Evolutionary conservation across 2,113 vertebrate species (phyloP), one percentile per base, ranked within the genome.

Genomic region (Cricetomys ansorgei): DNA sequence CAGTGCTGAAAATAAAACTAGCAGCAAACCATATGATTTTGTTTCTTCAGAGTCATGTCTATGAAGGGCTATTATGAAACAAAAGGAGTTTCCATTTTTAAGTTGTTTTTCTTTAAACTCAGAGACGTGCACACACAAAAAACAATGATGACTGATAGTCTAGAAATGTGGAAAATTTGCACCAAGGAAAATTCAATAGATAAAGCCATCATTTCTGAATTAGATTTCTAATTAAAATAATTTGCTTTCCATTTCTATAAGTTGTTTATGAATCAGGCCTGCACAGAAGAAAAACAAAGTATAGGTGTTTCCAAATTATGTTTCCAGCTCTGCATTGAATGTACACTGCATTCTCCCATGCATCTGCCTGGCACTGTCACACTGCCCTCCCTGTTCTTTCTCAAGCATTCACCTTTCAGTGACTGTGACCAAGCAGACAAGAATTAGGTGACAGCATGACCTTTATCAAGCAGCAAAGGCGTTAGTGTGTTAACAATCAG

Each of bases 361-460:
- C 16, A 64, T 81, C 73, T 92, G 29, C n/a, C 87, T 85, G 16
- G 21, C 73, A 64, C 19, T 70, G 4, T 69, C 85, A 27, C 17
- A 34, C 72, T 65, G 43, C 31, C 69, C 34, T 92, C 31, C 69
- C 34, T 92, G 53, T 64, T 81, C 80, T 88, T 97, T 86, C 65
- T 92, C 70, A 88, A 79, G 72, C 31, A 40, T 21, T 96, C 50
- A 48, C 69, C 57, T 83, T 76, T 53, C 29, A 34, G 50, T 72
- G 91, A 87, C 59, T 76, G 72, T 96, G 70, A 45, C 50, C 92
- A 43, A 90, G 57, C 70, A 96, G 72, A 91, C 9, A 91, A 94
- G 59, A 97, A 77, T 88, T 94, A 73, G 72, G 15, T 76, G 95
- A 96, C 93, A 97, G 89, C 23, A 34, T 85, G 87, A 97, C 92